A percentile compares a stretch with the other conserved stretches of the same genome.
Conservation (phyloP, 1,140 invertebrate species). For the Apis mellifera region DNA sequence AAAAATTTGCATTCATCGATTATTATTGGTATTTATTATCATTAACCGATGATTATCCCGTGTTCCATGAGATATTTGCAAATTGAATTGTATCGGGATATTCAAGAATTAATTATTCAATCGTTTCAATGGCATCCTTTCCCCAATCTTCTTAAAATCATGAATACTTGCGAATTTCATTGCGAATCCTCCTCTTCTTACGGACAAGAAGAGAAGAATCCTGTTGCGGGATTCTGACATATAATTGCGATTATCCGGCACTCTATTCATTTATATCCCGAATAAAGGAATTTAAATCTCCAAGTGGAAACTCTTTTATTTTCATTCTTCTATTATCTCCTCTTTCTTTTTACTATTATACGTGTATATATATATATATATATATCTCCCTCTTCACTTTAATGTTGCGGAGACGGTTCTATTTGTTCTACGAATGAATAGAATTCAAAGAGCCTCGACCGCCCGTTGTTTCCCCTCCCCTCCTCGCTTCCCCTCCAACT, state of each 20-base stretch:
- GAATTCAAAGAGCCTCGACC: not conserved
- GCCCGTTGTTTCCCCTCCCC: no score
- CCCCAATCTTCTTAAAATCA: not conserved
- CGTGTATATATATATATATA: no score
- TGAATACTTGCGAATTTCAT: not conserved
- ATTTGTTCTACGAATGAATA: not conserved
- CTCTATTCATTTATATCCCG: not conserved
- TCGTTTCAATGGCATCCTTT: no score
- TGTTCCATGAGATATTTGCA: no score
- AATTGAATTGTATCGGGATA: no score
- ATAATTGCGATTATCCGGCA: slow-evolving; percentile 36
- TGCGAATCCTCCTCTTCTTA: not conserved
- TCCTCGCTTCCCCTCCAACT: not conserved
- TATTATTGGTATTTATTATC: no score
- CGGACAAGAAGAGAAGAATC: not conserved
- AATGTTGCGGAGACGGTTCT: not conserved
- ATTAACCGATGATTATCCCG: no score
- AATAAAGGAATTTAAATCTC: not conserved
- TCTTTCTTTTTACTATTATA: not conserved
- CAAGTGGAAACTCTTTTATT: not conserved
- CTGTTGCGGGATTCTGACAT: not conserved
- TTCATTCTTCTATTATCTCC: no score
- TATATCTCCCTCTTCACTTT: no score
- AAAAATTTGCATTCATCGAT: no score
- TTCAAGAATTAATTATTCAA: no score